Base-by-base conservation (phyloP, 2,888 invertebrate species). In the Cinara cedri region DNA sequence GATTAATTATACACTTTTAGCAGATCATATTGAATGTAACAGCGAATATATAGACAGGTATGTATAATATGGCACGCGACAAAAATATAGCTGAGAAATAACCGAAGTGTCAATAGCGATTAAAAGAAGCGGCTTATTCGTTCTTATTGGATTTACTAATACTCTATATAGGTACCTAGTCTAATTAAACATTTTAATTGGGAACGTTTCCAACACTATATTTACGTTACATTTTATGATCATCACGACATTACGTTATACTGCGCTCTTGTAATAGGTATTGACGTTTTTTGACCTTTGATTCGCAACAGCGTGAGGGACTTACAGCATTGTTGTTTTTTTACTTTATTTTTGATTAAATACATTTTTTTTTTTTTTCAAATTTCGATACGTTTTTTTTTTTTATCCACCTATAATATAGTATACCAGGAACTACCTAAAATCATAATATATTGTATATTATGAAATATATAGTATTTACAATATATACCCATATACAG, bases 161-260 rank as follows among this genome's bases (percentile, higher is more conserved):
- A 34, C 6, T 4, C 3, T 34, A 34, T 34, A 34, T 34, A 34
- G 34, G 34, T 34, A n/a, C n/a, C 51, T 24, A 55, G 16, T 66
- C 55, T 76, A 55, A 76, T 76, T 66, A 66, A 76, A 76, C 57
- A 55, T 55, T 75, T 75, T 6, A 10, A 57, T 66, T 76, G 3
- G 76, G 76, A 76, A 68, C 55, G 24, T 66, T 66, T 76, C 76
- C 76, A 76, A 76, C 54, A 76, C 76, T 76, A 66, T 66, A 76
- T 46, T 66, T 76, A 55, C 55, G 55, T 76, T 46, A 51, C 72
- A 49, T 72, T 34, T n/a, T 60, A 60, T 26, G 60, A 46, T 51
- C 26, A 63, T 74, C 34, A 10, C 14, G 21, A 42, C 49, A 62
- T 51, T 72, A 60, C 62, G 16, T 34, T 34, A 21, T 42, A 63